Conservation (phyloP, 2,797 vertebrate species). For the Bradypodion ventrale region DNA sequence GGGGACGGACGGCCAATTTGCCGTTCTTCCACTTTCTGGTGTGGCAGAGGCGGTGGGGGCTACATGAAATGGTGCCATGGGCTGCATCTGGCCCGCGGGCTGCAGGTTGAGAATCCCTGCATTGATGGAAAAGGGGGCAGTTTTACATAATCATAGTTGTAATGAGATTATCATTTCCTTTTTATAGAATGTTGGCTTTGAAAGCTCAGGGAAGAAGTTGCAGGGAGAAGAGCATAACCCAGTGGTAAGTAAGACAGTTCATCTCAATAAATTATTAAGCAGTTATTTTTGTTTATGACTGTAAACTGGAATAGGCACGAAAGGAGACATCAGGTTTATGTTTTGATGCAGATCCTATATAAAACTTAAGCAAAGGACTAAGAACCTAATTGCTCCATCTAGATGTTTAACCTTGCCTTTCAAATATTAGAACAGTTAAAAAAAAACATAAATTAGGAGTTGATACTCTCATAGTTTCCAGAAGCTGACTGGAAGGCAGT, state of each 20-base stretch:
- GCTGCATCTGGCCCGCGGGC: too few relatives aligned
- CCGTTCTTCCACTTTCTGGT: too few relatives aligned
- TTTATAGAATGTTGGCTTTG: slow-evolving; percentile 80
- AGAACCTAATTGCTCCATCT: background rate
- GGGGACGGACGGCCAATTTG: too few relatives aligned
- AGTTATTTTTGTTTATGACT: background rate
- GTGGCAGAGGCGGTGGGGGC: too few relatives aligned
- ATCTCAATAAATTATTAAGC: slow-evolving; percentile 16
- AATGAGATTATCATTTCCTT: slow-evolving; percentile 59
- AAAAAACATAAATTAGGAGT: background rate
- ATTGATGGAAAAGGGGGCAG: background rate
- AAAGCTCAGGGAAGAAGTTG: slow-evolving; percentile 79
- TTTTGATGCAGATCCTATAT: background rate
- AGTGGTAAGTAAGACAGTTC: slow-evolving; percentile 71
- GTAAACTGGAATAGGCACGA: slow-evolving; percentile 7
- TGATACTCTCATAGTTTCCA: too few relatives aligned
- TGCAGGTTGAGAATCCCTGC: too few relatives aligned
- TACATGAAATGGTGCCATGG: too few relatives aligned
- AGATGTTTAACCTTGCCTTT: background rate
- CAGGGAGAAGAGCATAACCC: slow-evolving; percentile 74
- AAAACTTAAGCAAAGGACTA: background rate
- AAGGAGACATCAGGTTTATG: background rate
- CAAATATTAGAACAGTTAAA: background rate
- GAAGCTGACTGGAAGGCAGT: too few relatives aligned
- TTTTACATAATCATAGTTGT: background rate